These are phyloP conservation scores for Phainopepla nitens DNA, from an alignment of 2,113 vertebrate genomes.

Conservation along the genomic window DNA sequence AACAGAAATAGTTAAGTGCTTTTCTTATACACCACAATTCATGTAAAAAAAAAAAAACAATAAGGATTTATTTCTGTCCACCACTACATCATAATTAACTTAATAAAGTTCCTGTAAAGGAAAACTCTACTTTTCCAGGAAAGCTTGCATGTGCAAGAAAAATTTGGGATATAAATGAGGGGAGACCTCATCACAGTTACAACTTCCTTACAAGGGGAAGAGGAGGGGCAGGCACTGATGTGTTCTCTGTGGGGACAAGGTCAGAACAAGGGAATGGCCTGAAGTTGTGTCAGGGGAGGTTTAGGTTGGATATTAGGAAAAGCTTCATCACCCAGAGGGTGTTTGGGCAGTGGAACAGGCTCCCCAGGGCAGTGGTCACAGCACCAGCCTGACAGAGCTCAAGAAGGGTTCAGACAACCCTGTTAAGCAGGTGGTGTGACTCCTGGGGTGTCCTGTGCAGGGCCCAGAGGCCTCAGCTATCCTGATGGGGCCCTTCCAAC, in stretches of 20 bases:
- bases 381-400: background rate
- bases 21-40: background rate
- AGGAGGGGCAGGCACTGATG: background rate
- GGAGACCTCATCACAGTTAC: background rate
- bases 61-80: background rate
- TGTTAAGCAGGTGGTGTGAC: background rate
- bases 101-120: background rate
- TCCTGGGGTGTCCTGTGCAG: background rate
- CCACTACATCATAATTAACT: background rate
- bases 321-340: background rate
- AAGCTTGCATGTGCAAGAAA: background rate
- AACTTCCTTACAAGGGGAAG: background rate
- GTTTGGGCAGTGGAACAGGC: background rate
- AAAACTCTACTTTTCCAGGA: background rate
- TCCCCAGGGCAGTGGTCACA: background rate
- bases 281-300: background rate
- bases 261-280: background rate
- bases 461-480: background rate
- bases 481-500: background rate
- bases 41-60: background rate
- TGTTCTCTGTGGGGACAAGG: background rate
- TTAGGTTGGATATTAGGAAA: accelerated
- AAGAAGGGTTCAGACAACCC: accelerated
- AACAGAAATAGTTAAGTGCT: background rate
- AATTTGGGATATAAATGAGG: background rate